Percentiles rank a stretch among this genome's conserved stretches.
These are phyloP conservation scores for Calosoma granatense DNA, from an alignment of 1,140 invertebrate genomes.

Conservation along the genomic window DNA sequence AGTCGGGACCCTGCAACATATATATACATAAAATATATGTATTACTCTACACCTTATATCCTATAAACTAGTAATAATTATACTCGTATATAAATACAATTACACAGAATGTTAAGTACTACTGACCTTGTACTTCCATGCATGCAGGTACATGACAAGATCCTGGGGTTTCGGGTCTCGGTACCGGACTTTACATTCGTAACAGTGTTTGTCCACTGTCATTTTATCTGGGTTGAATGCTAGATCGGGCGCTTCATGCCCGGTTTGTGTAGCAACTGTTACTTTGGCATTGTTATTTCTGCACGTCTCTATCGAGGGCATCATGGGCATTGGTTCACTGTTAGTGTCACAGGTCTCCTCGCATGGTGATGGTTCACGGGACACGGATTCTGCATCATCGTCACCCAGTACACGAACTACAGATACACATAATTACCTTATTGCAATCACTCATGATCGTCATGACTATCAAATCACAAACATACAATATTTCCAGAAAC, in stretches of 20 bases:
- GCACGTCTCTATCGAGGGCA: conserved; percentile 4
- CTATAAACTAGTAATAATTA: background rate
- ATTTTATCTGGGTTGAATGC: conserved; percentile 64
- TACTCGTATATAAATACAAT: too few species aligned
- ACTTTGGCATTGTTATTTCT: conserved; percentile 38
- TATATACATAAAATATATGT: background rate
- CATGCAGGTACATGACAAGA: conserved; percentile 91
- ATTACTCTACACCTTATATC: conserved; percentile 1
- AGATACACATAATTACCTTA: background rate
- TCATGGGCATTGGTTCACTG: conserved; percentile 10
- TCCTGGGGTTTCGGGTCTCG: conserved; percentile 82
- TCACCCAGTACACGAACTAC: conserved; percentile 32
- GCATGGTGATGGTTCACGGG: conserved; percentile 52
- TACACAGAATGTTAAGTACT: too few species aligned
- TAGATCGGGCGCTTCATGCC: conserved; percentile 58
- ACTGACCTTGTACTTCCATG: conserved; percentile 82
- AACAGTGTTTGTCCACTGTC: conserved; percentile 76
- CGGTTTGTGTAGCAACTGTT: conserved; percentile 73
- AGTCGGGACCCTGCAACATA: conserved; percentile 62
- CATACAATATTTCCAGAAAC: too few species aligned
- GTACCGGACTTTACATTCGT: conserved; percentile 85
- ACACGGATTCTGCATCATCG: conserved; percentile 46
- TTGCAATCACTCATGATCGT: background rate
- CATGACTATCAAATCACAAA: conserved; percentile 2
- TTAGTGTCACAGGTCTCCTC: conserved; percentile 35